Base-by-base conservation (phyloP, 2,797 vertebrate species). In the Diplodus puntazzo region DNA sequence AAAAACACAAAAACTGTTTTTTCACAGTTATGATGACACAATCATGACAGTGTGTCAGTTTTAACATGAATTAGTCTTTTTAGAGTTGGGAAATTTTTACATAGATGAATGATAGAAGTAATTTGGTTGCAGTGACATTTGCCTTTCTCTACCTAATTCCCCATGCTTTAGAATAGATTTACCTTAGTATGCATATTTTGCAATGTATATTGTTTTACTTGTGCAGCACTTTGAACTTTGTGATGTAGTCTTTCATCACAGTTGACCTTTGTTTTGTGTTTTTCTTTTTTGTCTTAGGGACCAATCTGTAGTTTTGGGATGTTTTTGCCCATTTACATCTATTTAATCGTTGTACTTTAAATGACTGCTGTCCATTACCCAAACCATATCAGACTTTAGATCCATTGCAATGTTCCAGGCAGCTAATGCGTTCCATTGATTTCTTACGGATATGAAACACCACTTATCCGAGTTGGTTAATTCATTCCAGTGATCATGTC, bases 161-260 rank as follows among this genome's bases (percentile, higher is more conserved):
- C 34, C 2, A 16, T 48, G 42, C 52, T 62, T 71, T 73, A 53
- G 69, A 46, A 20, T 50, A 69, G 68, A 77, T 16, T 23, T 46
- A 75, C 67, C 42, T 48, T 49, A 69, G 67, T 45, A 69, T 80
- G 73, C 73, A 81, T 62, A 85, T 76, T 85, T 87, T 81, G 62
- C 34, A 0, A 52, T 75, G 42, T 75, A 25, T 71, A 3, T 81
- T 72, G 50, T 66, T 79, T 82, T 83, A 11, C 11, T 84, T 64
- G 46, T 86, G 65, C 86, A 93, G 92, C 92, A 95, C 92, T 93
- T 95, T 93, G 85, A 90, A 81, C 78, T 81, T 80, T 79, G 63
- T 79, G 71, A 79, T 79, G 77, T 60, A n/a, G n/a, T 82, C 85
- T 85, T 55, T 84, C 80, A 66, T 91, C 76, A 85, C 87, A 84